Evolutionary conservation across 2,888 invertebrate genomes (phyloP).

Genomic region (Napeogenes inachia): DNA sequence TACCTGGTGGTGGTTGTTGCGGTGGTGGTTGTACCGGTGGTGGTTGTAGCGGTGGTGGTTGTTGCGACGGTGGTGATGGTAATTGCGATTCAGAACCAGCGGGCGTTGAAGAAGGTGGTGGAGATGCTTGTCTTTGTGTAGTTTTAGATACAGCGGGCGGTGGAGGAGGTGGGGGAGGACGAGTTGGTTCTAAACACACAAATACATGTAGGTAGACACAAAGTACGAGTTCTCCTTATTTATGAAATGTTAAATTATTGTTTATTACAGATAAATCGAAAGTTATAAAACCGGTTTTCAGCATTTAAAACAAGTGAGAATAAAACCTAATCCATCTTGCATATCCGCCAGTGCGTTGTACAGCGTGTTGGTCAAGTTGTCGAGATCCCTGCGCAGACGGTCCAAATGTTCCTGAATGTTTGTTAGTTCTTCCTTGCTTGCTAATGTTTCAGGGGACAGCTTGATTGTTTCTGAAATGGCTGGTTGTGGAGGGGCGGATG

Average conservation of each 20-base stretch:
- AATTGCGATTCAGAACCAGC: too few species aligned
- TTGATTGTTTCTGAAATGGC: background rate
- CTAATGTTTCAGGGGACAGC: slow-evolving; percentile 6
- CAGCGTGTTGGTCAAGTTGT: slow-evolving; percentile 42
- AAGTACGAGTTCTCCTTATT: too few species aligned
- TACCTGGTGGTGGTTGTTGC: slow-evolving; percentile 11
- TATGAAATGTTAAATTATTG: too few species aligned
- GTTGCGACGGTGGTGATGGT: too few species aligned
- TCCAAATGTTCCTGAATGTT: slow-evolving; percentile 35
- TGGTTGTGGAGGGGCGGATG: slow-evolving; percentile 12
- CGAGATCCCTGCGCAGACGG: slow-evolving; percentile 40
- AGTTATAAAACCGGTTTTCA: background rate
- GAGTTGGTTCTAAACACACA: slow-evolving; percentile 11
- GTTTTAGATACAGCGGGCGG: background rate
- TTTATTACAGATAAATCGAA: too few species aligned
- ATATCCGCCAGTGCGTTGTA: slow-evolving; percentile 39
- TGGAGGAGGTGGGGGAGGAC: slow-evolving; percentile 12
- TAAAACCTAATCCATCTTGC: slow-evolving; percentile 31
- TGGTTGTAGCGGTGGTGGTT: too few species aligned
- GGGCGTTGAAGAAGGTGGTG: too few species aligned
- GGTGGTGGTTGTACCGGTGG: background rate
- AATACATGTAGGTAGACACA: too few species aligned
- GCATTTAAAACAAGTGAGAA: background rate
- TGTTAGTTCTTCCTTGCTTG: slow-evolving; percentile 36
- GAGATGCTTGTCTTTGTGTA: background rate